phyloP scores from a whole-genome alignment of 2,113 vertebrate genomes.

The Odontesthes bonariensis region DNA sequence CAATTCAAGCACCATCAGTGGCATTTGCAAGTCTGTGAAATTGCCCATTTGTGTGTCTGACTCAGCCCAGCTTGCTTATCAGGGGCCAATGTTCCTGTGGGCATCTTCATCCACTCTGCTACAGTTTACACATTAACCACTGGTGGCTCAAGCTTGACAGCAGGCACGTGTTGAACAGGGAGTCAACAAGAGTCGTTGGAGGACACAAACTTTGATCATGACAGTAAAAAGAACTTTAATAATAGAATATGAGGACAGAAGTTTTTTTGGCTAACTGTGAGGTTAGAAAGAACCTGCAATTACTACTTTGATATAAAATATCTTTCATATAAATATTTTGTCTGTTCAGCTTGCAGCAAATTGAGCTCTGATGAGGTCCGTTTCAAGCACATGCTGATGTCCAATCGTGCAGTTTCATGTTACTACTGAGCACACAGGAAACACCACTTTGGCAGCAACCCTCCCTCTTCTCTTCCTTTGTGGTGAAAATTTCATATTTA shows the following conservation, averaged over 20 bases:
- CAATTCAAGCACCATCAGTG: background rate
- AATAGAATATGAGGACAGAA: too few species aligned
- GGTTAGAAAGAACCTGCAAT: background rate
- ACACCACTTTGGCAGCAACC: background rate
- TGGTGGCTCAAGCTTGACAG: background rate
- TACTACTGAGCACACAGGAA: slow-evolving; percentile 7
- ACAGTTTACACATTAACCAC: slow-evolving; percentile 81
- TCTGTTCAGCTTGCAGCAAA: background rate
- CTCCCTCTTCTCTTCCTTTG: background rate
- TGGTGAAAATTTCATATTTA: background rate
- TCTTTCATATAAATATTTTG: background rate
- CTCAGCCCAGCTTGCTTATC: slow-evolving; percentile 59
- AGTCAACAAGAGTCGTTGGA: background rate
- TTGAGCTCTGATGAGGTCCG: slow-evolving; percentile 1
- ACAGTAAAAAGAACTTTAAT: background rate
- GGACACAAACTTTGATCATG: background rate
- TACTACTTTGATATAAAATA: background rate
- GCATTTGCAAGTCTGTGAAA: slow-evolving; percentile 12
- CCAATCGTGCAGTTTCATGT: background rate
- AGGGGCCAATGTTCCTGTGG: slow-evolving; percentile 76
- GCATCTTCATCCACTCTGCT: slow-evolving; percentile 50
- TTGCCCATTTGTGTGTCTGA: slow-evolving; percentile 38
- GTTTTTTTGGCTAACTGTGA: too few species aligned
- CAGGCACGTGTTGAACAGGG: background rate
- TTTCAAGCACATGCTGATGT: slow-evolving; percentile 1